Evolutionary conservation across 1,140 invertebrate species (phyloP).

Genomic region (Heliconius himera): DNA sequence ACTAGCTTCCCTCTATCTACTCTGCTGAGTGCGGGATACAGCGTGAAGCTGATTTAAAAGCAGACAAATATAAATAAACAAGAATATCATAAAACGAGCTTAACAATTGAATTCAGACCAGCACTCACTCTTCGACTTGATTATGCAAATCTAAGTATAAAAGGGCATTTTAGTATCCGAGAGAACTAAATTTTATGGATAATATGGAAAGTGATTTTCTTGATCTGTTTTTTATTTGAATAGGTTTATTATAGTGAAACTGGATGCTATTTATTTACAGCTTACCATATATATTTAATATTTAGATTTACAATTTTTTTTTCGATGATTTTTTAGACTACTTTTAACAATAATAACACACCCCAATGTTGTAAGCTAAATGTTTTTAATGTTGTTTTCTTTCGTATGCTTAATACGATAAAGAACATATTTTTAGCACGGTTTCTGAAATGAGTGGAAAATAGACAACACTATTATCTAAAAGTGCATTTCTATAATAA

Average conservation of each 20-base stretch:
- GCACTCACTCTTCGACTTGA: constrained; percentile 25
- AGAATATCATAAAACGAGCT: neutral
- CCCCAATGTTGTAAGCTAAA: no score
- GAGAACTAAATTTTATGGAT: constrained; percentile 18
- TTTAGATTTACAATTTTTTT: no score
- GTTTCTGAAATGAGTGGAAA: no score
- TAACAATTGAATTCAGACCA: constrained; percentile 15
- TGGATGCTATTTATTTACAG: neutral
- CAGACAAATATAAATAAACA: neutral
- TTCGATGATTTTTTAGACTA: no score
- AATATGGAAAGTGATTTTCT: constrained; percentile 20
- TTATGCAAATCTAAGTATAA: constrained; percentile 30
- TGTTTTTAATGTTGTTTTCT: no score
- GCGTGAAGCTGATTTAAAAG: neutral
- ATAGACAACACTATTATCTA: no score
- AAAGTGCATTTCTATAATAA: no score
- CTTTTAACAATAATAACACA: no score
- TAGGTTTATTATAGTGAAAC: neutral
- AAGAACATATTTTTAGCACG: no score
- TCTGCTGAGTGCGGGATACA: neutral
- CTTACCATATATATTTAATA: no score
- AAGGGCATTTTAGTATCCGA: constrained; percentile 21
- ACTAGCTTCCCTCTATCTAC: no score
- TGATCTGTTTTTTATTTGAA: neutral
- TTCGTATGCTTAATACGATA: no score